Base-by-base conservation (phyloP, 2,888 invertebrate species). In the Chloroclysta siterata region DNA sequence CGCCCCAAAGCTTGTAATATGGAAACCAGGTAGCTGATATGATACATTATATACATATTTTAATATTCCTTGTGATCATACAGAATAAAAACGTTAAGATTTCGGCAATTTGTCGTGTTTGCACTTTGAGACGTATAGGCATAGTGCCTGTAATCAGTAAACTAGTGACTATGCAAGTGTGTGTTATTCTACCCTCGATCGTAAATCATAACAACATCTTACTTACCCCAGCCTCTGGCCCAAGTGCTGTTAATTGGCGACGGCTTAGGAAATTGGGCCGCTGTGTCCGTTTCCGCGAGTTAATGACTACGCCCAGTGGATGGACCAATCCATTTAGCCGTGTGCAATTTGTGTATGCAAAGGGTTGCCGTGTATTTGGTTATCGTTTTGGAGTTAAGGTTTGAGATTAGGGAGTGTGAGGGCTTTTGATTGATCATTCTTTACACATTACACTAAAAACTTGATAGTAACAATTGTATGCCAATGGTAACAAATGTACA, bases 241-340 rank as follows among this genome's bases (percentile, higher is more conserved):
- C 63, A 48, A 61, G 54, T 58, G 65, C 65, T 53, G 65, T 65
- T 65, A 92, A 92, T 91, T 91, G 90, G 87, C 87, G 85, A 84
- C 88, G 87, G 86, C 84, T 77, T 77, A 84, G 90, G 90, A 90
- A 91, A 91, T 91, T 90, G 90, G 90, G 86, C 85, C 85, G 88
- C 90, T 89, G 89, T 88, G 87, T 87, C 87, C 80, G 87, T 89
- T 90, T 92, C 92, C 93, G 92, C 77, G 85, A 89, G 84, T 90
- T 91, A 90, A 91, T 89, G 91, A 92, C 92, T 90, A 82, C 82
- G 85, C 83, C 89, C 88, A 84, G 89, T 88, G 85, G 90, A 89
- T 84, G 91, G 89, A 87, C 90, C 86, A 92, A 92, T 88, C 88
- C 87, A 86, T 90, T 92, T 92, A 89, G 88, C 81, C 85, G 84